Base-by-base conservation (phyloP, 2,888 invertebrate species). In the Argyresthia albistria region DNA sequence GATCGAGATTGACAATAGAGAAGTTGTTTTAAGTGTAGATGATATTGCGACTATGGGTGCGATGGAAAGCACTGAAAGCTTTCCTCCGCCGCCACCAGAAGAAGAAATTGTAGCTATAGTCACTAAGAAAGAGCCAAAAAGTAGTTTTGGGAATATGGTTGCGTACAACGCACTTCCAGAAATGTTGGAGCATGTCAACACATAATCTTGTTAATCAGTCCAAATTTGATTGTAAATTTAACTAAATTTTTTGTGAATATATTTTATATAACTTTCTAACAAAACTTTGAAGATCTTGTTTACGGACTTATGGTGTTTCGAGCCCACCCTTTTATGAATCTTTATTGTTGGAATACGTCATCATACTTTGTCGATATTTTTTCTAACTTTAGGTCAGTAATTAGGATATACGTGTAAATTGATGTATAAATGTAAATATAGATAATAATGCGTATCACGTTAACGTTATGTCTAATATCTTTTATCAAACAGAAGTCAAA, bases 71-170 rank as follows among this genome's bases (percentile, higher is more conserved):
- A 69, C 64, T 63, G 83, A 78, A n/a, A 80, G 79, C 59, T 84
- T 80, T 51, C 83, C 78, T 1, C 86, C 80, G 0, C 84, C 80
- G 0, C 80, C 77, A 10, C 74, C 73, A 7, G 86, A 88, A 61
- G 88, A 88, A 59, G 88, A 88, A 67, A 88, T 88, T 9, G 76
- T 88, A 56, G 81, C 88, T 7, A 88, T 88, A 52, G 80, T 88
- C 43, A 88, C 88, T 14, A 88, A 88, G 57, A 88, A 88, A 57
- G 88, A 88, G 62, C 78, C 83, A 7, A 81, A 84, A 69, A 76
- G 64, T 50, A 62, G 74, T 55, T 84, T 86, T 59, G 81, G 81
- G 12, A 84, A 87, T 60, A 88, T 88, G 88, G 88, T 88, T 14
- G 88, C 88, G 48, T 88, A 88, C 61, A 88, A 88, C 60, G 88